These are phyloP conservation scores for Drosophila colorata DNA, from an alignment of 2,888 invertebrate species.

Conservation along the genomic window DNA sequence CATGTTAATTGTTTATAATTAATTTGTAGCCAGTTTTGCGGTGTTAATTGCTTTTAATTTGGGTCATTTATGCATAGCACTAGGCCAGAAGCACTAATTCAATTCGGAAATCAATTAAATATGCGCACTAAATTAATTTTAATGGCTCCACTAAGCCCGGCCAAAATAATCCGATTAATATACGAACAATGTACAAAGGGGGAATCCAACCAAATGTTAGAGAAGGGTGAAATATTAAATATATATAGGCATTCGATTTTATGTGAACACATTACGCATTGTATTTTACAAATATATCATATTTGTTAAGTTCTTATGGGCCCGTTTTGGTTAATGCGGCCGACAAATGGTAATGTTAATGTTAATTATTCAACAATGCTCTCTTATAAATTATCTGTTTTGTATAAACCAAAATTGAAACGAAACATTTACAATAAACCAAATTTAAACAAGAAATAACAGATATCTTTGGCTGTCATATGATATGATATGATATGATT, in stretches of 20 bases:
- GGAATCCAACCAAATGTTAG: background rate
- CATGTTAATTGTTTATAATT: conserved; percentile 68
- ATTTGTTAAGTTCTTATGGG: background rate
- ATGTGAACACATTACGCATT: background rate
- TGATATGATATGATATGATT: no score
- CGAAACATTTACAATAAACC: background rate
- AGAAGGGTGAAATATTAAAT: background rate
- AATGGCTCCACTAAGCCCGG: conserved; percentile 9
- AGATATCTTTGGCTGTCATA: no score
- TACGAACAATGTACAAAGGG: background rate
- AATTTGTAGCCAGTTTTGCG: conserved; percentile 37
- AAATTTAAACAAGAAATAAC: background rate
- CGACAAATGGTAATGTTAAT: conserved; percentile 1
- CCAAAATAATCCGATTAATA: conserved; percentile 12
- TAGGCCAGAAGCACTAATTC: conserved; percentile 1
- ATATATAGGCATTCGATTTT: conserved; percentile 5
- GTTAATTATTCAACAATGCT: background rate
- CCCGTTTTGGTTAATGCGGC: no score
- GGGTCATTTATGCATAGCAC: conserved; percentile 29
- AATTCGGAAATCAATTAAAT: conserved; percentile 38
- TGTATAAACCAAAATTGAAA: no score
- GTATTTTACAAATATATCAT: background rate
- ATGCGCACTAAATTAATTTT: conserved; percentile 26
- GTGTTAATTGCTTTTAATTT: conserved; percentile 58
- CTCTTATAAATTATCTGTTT: no score